phyloP scores from a whole-genome alignment of 2,888 invertebrate genomes.

The Hylaea fasciaria region DNA sequence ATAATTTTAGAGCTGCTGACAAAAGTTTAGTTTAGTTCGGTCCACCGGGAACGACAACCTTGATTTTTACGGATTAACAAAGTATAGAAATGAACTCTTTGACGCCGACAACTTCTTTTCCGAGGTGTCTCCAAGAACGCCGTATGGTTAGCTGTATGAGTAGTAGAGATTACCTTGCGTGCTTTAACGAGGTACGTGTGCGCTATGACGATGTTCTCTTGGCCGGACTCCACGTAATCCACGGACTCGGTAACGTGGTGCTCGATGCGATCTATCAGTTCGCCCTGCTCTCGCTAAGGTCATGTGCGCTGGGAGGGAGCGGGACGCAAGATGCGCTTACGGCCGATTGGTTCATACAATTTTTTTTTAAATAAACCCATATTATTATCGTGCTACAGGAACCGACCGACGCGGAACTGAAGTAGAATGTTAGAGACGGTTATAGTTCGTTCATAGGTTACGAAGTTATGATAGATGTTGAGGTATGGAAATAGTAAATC shows the following conservation, averaged over 20 bases:
- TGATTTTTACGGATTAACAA: background rate
- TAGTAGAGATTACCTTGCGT: conserved; percentile 89
- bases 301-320: conserved; percentile 70
- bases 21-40: no score
- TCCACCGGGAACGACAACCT: background rate
- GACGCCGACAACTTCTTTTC: background rate
- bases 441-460: conserved; percentile 42
- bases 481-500: conserved; percentile 41
- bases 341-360: conserved; percentile 82
- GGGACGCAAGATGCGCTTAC: conserved; percentile 61
- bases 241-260: conserved; percentile 95
- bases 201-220: conserved; percentile 91
- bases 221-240: conserved; percentile 93
- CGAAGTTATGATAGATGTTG: conserved; percentile 35
- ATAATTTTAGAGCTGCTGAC: no score
- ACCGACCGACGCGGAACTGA: conserved; percentile 65
- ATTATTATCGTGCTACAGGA: conserved; percentile 57
- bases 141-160: conserved; percentile 22
- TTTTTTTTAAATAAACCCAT: conserved; percentile 54
- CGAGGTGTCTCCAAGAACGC: conserved; percentile 5
- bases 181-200: conserved; percentile 94
- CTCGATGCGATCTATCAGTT: conserved; percentile 97
- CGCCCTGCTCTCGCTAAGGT: conserved; percentile 89
- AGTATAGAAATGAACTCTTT: background rate
- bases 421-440: conserved; percentile 62